Base-by-base conservation (phyloP, 2,888 invertebrate species). In the Mythimna lalbum region DNA sequence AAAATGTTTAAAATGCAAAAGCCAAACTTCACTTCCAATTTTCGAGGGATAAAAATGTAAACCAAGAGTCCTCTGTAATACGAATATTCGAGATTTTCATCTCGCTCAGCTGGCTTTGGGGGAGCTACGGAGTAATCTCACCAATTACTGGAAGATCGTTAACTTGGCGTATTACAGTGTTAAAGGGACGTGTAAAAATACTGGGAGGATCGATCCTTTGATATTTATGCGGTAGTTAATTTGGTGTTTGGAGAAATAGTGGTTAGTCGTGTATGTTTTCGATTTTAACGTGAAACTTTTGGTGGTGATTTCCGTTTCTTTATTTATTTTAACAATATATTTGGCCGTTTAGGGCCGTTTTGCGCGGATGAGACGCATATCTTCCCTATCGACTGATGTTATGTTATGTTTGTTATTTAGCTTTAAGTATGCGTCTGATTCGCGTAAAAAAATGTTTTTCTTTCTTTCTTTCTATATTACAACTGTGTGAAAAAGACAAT, bases 71-170 rank as follows among this genome's bases (percentile, higher is more conserved):
- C 31, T 52, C 14, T 14, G 17, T 66, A 53, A 47, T 73, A 47
- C 56, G 76, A 75, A 75, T 57, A 64, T 69, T 64, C 36, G 53
- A 67, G 81, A 78, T 62, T 67, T 71, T 62, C 63, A 65, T 63
- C 81, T 67, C 21, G 47, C 71, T 71, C 49, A 36, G 43, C 64
- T 53, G 56, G 43, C 72, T 80, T 77, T 52, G 21, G 31, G n/a
- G 55, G 47, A 74, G 59, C 71, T 61, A 49, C 39, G 68, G 62
- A 79, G 85, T 85, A 87, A 88, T 87, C 87, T 78, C 65, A 66
- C 81, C 85, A 86, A 88, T 89, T 87, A 88, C 77, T 49, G 79
- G 39, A 73, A 73, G 83, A 79, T 88, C 88, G 86, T 87, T 88
- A 87, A 84, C 80, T 81, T 19, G 70, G 59, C 74, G 70, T 81